Evolutionary conservation across 2,113 vertebrate genomes (phyloP).

Genomic region (Trogon surrucura): DNA sequence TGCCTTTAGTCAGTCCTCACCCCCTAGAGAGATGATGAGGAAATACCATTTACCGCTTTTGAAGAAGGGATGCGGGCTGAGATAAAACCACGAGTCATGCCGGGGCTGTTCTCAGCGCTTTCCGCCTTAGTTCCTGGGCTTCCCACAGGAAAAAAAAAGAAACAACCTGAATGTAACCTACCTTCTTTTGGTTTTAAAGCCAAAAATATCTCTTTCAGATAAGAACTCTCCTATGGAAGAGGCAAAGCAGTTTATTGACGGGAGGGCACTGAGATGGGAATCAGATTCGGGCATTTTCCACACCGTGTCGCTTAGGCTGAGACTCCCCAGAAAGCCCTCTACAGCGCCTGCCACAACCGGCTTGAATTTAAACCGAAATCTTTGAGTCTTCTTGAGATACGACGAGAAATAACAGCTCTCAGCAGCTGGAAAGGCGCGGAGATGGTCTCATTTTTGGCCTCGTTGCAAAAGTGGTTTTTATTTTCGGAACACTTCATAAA

Average conservation of each 20-base stretch:
- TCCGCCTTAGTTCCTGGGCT: not conserved
- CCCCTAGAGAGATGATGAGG: not conserved
- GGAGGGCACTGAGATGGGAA: not conserved
- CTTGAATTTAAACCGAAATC: not conserved
- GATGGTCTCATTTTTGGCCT: not conserved
- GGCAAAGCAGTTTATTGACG: not conserved
- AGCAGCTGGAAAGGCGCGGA: not conserved
- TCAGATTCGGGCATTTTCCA: not conserved
- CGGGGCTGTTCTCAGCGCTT: not conserved
- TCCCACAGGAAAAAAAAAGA: not conserved
- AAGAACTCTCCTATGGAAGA: not conserved
- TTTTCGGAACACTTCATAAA: slow-evolving; percentile 15
- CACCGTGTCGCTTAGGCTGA: not conserved
- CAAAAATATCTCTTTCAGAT: not conserved
- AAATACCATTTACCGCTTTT: not conserved
- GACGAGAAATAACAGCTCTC: not conserved
- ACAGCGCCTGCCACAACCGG: not conserved
- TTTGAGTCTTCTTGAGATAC: not conserved
- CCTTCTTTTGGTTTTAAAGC: not conserved
- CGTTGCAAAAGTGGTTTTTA: not conserved
- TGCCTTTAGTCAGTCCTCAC: not conserved
- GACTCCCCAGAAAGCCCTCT: not conserved
- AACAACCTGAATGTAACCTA: not conserved
- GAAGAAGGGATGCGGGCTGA: not conserved
- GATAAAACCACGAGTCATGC: not conserved